These are phyloP conservation scores for Cephus cinctus DNA, from an alignment of 1,140 invertebrate species.

Conservation along the genomic window DNA sequence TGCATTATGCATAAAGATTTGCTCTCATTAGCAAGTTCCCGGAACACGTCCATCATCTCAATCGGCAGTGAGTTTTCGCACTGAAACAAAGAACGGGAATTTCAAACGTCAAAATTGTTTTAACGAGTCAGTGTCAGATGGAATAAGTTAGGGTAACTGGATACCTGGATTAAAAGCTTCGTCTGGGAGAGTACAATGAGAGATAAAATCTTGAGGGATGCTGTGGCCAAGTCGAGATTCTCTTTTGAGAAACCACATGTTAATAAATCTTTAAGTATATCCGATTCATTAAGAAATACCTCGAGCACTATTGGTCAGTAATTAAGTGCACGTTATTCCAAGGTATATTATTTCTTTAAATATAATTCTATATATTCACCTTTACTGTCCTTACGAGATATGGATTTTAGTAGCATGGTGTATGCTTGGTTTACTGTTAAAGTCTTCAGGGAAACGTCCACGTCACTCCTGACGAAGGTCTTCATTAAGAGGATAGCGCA, in stretches of 20 bases:
- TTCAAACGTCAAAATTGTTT: background rate
- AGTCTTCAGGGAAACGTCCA: slow-evolving; percentile 14
- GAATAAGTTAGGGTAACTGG: background rate
- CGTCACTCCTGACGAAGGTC: slow-evolving; percentile 15
- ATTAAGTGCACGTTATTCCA: background rate
- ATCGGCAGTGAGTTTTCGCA: slow-evolving; percentile 12
- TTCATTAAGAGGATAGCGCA: slow-evolving; percentile 13
- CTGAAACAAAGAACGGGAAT: background rate
- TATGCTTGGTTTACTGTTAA: slow-evolving; percentile 16
- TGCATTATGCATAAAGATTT: slow-evolving; percentile 12
- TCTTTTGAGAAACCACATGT: slow-evolving; percentile 17
- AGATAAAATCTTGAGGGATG: slow-evolving; percentile 17
- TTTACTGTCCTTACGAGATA: background rate
- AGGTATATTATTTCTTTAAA: background rate
- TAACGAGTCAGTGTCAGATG: slow-evolving; percentile 11
- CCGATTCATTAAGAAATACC: background rate
- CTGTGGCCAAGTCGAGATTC: slow-evolving; percentile 12
- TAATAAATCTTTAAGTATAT: slow-evolving; percentile 17
- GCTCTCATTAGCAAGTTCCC: background rate
- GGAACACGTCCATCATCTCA: slow-evolving; percentile 8
- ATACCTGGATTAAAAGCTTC: slow-evolving; percentile 22
- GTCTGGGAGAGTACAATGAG: slow-evolving; percentile 22
- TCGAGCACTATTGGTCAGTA: background rate
- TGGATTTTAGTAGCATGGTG: slow-evolving; percentile 9
- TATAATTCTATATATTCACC: background rate